phyloP scores from a whole-genome alignment of 2,797 vertebrate species.

The Natrix natrix region DNA sequence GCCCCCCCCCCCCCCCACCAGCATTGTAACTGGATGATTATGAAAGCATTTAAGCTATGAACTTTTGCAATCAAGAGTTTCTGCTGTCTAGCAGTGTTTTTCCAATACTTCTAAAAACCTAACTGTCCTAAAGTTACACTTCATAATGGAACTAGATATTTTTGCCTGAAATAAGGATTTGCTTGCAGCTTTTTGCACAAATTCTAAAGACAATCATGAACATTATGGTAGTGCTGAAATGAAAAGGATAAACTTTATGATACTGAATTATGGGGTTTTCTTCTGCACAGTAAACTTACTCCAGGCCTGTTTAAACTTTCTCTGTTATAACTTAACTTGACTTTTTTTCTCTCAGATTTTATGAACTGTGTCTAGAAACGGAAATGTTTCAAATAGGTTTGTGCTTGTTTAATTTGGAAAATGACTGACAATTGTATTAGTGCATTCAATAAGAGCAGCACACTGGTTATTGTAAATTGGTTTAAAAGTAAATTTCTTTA shows the following conservation, averaged over 20 bases:
- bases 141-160: background rate
- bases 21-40: background rate
- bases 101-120: background rate
- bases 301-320: slow-evolving; percentile 33
- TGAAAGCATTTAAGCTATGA: background rate
- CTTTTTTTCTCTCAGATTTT: background rate
- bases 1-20: background rate
- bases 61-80: slow-evolving; percentile 16
- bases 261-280: slow-evolving; percentile 50
- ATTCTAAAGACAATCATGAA: background rate
- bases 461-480: background rate
- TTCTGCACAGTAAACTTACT: slow-evolving; percentile 60
- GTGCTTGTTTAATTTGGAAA: background rate
- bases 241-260: slow-evolving; percentile 49
- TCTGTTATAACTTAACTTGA: background rate
- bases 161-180: background rate
- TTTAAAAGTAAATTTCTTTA: background rate
- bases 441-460: background rate
- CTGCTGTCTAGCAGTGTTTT: background rate
- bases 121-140: slow-evolving; percentile 4
- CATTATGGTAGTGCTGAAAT: slow-evolving; percentile 32
- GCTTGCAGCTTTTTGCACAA: background rate
- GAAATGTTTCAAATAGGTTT: background rate
- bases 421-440: background rate
- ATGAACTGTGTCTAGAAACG: background rate